Percentiles rank a stretch among this genome's conserved stretches.
phyloP scores from a whole-genome alignment of 2,888 invertebrate genomes.

The Pyralis farinalis region DNA sequence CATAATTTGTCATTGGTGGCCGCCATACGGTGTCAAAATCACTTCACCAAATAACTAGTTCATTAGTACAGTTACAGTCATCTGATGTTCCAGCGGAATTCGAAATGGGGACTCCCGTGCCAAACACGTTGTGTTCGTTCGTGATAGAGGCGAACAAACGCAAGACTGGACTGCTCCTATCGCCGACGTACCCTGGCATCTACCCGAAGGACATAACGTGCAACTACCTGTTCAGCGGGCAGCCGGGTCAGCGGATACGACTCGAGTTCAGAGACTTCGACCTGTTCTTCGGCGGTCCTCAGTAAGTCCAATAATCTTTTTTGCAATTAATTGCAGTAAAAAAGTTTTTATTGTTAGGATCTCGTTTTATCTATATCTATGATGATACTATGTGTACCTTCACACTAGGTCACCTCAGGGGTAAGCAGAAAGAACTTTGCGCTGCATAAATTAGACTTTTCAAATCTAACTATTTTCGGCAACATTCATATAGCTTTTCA shows the following conservation, averaged over 20 bases:
- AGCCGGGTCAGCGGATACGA: conserved; percentile 93
- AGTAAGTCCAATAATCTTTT: conserved; percentile 84
- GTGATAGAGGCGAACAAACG: conserved; percentile 88
- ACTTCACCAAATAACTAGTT: not conserved
- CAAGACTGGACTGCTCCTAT: conserved; percentile 92
- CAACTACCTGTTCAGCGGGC: conserved; percentile 95
- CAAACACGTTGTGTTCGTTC: conserved; percentile 93
- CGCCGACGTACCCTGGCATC: conserved; percentile 99
- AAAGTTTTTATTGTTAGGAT: not conserved
- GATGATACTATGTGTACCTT: too few species aligned
- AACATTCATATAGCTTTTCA: too few species aligned
- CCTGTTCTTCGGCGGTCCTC: conserved; percentile 98
- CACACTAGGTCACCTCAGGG: too few species aligned
- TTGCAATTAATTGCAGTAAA: not conserved
- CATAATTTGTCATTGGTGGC: too few species aligned
- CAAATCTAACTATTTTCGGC: too few species aligned
- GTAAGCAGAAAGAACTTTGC: too few species aligned
- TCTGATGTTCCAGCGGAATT: conserved; percentile 86
- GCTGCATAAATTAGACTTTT: too few species aligned
- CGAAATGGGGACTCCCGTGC: conserved; percentile 94
- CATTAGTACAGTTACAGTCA: too few species aligned
- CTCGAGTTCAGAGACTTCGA: conserved; percentile 99
- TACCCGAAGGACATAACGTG: conserved; percentile 98
- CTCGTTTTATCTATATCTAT: too few species aligned
- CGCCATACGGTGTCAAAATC: too few species aligned